Evolutionary conservation across 2,888 invertebrate species (phyloP), one percentile per base, ranked within the genome.

Genomic region (Caenorhabditis imperialis): DNA sequence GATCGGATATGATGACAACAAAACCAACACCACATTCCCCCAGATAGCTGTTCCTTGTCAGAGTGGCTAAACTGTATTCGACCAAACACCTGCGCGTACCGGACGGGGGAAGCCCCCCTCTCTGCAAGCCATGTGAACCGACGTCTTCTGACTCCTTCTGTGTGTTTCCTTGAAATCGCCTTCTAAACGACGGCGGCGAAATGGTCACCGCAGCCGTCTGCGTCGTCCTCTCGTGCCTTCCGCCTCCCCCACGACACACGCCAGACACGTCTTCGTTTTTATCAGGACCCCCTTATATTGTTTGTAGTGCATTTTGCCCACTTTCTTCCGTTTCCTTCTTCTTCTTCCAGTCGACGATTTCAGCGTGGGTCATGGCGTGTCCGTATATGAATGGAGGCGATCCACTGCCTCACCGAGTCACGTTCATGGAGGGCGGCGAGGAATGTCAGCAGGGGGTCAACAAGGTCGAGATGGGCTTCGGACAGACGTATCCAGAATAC

Each of bases 401-500:
- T n/a, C n/a, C n/a, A 16, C 55, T 65, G 10, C 16, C 74, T 8
- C 55, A 48, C 14, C 33, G 65, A 42, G 77, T 75, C 35, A 65
- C 63, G 12, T 73, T 77, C 44, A 61, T 70, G 40, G 77, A 75
- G 27, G 70, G 73, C 30, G 77, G 60, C 27, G 80, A 80, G 22
- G 71, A 71, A n/a, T 44, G 72, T 48, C 83, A 85, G 61, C 75
- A 78, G 1, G 86, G 85, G 18, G 78, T 78, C 50, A 87, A 88
- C 69, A 86, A 85, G 45, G 84, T 85, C 10, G 81, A 78, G 22
- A 55, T 84, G 62, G 82, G 82, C 20, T 85, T 85, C 6, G 95
- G 94, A 0, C 93, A 94, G 91, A 91, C 95, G 53, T 96, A 96
- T 88, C 92, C 93, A 0, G 94, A 95, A 85, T 96, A 96, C 87